phyloP scores from a whole-genome alignment of 2,888 invertebrate species.

The Byasa hedistus region DNA sequence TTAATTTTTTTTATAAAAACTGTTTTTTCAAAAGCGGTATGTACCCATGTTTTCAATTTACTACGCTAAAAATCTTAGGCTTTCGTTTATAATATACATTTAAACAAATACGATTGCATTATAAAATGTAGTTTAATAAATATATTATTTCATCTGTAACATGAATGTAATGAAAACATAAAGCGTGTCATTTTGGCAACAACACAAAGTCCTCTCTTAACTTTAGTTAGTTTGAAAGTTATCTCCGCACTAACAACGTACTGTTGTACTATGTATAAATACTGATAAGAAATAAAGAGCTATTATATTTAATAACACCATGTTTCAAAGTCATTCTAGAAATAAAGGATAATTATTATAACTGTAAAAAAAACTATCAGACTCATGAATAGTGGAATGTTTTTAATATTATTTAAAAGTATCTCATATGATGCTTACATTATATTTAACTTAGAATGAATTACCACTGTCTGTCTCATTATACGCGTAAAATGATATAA shows the following conservation, averaged over 20 bases:
- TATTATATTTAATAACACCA: slow-evolving; percentile 9
- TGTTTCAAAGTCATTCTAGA: not conserved
- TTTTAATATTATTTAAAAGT: not conserved
- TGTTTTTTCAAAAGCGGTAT: too few relatives aligned
- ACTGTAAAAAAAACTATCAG: not conserved
- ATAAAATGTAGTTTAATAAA: too few relatives aligned
- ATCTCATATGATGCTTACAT: not conserved
- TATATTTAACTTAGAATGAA: not conserved
- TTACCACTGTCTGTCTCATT: not conserved
- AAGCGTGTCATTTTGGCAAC: slow-evolving; percentile 7
- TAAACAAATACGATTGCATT: too few relatives aligned
- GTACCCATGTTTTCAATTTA: too few relatives aligned
- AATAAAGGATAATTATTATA: not conserved
- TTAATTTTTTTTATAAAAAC: too few relatives aligned
- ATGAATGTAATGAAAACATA: too few relatives aligned
- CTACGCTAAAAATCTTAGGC: too few relatives aligned
- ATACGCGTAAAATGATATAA: not conserved
- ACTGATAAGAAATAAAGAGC: slow-evolving; percentile 23
- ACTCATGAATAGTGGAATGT: not conserved
- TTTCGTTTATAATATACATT: too few relatives aligned
- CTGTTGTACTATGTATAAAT: slow-evolving; percentile 4
- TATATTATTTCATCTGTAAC: not conserved
- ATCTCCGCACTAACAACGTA: slow-evolving; percentile 9
- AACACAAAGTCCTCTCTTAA: not conserved
- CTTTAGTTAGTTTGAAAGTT: slow-evolving; percentile 1